Evolutionary conservation across 2,113 vertebrate genomes (phyloP).

Genomic region (Setophaga kirtlandii): DNA sequence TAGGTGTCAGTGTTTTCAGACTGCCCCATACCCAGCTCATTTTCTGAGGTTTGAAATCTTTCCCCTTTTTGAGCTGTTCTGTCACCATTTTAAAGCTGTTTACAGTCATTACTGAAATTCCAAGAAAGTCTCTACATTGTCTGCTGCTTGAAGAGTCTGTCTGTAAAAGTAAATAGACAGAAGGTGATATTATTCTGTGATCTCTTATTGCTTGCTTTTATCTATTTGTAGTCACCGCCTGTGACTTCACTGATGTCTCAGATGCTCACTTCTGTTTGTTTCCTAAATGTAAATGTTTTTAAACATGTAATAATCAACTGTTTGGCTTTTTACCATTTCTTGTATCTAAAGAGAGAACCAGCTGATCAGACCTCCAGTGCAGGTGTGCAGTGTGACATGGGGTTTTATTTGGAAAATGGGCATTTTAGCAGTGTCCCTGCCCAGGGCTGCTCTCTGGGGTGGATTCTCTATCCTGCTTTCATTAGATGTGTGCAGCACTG

Average conservation of each 20-base stretch:
- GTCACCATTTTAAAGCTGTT: fast-evolving
- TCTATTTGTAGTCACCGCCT: neutral
- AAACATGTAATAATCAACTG: fast-evolving
- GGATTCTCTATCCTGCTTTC: neutral
- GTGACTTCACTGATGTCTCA: neutral
- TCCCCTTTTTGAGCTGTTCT: neutral
- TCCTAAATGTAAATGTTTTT: neutral
- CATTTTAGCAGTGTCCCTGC: neutral
- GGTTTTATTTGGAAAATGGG: neutral
- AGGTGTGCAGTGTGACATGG: neutral
- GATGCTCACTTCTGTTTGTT: neutral
- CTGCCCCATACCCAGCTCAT: neutral
- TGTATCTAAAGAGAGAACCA: neutral
- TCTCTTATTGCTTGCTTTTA: neutral
- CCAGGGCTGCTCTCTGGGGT: neutral
- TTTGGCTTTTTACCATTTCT: neutral
- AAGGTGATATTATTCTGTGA: neutral
- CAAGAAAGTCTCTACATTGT: neutral
- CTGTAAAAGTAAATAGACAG: neutral
- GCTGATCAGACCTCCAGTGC: neutral
- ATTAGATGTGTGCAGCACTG: neutral
- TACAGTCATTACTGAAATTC: neutral
- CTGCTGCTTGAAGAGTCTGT: neutral
- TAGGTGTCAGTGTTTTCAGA: neutral
- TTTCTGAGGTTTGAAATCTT: neutral